Evolutionary conservation across 1,140 invertebrate species (phyloP).

Genomic region (Drosophila arizonae): DNA sequence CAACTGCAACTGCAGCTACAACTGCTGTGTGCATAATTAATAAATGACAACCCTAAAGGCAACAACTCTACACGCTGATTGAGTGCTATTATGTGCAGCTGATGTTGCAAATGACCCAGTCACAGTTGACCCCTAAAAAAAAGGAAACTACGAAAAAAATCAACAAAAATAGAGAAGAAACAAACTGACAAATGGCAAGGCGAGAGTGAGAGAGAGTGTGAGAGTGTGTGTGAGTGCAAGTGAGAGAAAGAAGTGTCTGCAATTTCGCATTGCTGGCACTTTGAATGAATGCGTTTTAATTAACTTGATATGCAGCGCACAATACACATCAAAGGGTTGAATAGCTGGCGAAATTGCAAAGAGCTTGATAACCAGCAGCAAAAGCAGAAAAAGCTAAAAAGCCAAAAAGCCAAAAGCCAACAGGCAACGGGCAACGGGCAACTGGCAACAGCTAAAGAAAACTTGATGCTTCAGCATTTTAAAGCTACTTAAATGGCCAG

Average conservation of each 20-base stretch:
- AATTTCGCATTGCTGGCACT: constrained; percentile 49
- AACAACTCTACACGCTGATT: constrained; percentile 27
- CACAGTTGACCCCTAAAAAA: constrained; percentile 27
- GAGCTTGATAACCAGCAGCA: constrained; percentile 10
- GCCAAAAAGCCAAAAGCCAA: constrained; percentile 1
- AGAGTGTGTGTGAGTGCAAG: neutral
- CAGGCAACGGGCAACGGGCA: too few relatives aligned
- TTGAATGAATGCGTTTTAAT: constrained; percentile 56
- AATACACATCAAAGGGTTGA: constrained; percentile 35
- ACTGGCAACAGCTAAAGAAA: neutral
- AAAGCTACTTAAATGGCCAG: constrained; percentile 10
- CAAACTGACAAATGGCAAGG: constrained; percentile 5
- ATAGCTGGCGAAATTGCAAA: constrained; percentile 21
- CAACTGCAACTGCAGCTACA: constrained; percentile 1
- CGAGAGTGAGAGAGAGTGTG: neutral
- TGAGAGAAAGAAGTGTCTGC: constrained; percentile 31
- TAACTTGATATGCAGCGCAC: constrained; percentile 50
- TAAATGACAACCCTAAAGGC: constrained; percentile 35
- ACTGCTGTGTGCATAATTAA: constrained; percentile 37
- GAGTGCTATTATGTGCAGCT: constrained; percentile 37
- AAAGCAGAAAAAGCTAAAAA: neutral
- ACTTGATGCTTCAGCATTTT: constrained; percentile 19
- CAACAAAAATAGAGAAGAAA: constrained; percentile 6
- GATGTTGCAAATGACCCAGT: constrained; percentile 38
- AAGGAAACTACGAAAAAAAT: neutral